These are phyloP conservation scores for Natator depressus DNA, from an alignment of 2,113 vertebrate genomes.

Conservation along the genomic window DNA sequence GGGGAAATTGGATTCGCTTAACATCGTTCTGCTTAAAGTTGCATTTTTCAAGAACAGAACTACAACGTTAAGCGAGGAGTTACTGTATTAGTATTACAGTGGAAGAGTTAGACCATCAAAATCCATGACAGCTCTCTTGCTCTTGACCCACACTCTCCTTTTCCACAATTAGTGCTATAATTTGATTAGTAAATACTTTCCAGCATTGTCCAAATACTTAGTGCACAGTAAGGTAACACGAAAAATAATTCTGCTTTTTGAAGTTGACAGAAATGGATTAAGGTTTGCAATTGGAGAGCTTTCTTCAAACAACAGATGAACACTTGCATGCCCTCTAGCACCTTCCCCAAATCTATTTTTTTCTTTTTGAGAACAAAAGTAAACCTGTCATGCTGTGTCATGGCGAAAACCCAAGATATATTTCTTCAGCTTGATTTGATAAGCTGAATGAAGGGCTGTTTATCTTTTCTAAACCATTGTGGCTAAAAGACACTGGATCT, in stretches of 20 bases:
- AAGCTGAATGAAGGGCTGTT: constrained; percentile 11
- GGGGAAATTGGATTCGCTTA: no score
- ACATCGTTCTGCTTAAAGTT: no score
- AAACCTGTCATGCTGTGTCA: background rate
- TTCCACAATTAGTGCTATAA: rapidly evolving
- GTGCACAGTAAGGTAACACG: background rate
- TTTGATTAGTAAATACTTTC: background rate
- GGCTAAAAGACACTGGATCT: background rate
- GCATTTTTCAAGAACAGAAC: no score
- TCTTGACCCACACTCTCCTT: background rate
- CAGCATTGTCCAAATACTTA: background rate
- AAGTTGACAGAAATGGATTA: background rate
- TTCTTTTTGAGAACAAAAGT: background rate
- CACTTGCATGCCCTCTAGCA: background rate
- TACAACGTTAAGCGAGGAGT: no score
- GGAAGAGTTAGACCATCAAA: background rate
- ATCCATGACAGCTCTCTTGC: background rate
- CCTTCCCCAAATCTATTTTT: background rate
- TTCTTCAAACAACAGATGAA: rapidly evolving
- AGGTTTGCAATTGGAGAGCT: background rate
- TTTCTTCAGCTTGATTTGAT: constrained; percentile 12
- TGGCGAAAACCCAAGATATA: background rate
- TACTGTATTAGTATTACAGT: background rate
- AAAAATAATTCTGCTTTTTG: background rate
- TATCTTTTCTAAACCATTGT: constrained; percentile 27